Evolutionary conservation across 2,888 invertebrate species (phyloP), one percentile per base, ranked within the genome.

Genomic region (Anarsia innoxiella): DNA sequence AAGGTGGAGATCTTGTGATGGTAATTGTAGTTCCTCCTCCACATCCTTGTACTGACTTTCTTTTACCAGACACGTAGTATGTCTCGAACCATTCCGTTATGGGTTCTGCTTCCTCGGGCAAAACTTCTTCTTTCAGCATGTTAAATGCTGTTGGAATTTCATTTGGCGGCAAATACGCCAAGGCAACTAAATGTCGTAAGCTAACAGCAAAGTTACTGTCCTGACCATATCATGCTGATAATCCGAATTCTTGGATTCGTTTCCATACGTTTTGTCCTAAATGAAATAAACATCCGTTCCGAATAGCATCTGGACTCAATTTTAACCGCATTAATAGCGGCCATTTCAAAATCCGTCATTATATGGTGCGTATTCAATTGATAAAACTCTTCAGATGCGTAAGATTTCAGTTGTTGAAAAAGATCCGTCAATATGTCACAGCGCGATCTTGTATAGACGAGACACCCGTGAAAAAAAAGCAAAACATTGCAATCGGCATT

Each of bases 321-420:
- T 12, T 26, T 12, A 26, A 33, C 14, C 2, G 34, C 34, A 12
- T 35, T 39, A 14, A 39, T 35, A 12, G 28, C 31, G 9, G 39
- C 34, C 12, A 23, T 14, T 23, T 39, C 39, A 23, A 39, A 39
- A 16, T 39, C 34, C 2, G 35, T 33, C n/a, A 39, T 30, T 23
- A 39, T 39, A 10, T 23, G 8, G 13, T 14, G 11, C 9, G 33
- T 29, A 12, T 23, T 25, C 5, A 15, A 15, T n/a, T n/a, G n/a
- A n/a, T n/a, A n/a, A n/a, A n/a, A n/a, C n/a, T n/a, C n/a, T n/a
- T n/a, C n/a, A n/a, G n/a, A n/a, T n/a, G n/a, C n/a, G n/a, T n/a
- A n/a, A n/a, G n/a, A n/a, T n/a, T n/a, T n/a, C n/a, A n/a, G n/a
- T n/a, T n/a, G n/a, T n/a, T n/a, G n/a, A n/a, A n/a, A n/a, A n/a